Evolutionary conservation across 1,140 invertebrate genomes (phyloP), one percentile per base, ranked within the genome.

Genomic region (Eriosoma lanigerum): DNA sequence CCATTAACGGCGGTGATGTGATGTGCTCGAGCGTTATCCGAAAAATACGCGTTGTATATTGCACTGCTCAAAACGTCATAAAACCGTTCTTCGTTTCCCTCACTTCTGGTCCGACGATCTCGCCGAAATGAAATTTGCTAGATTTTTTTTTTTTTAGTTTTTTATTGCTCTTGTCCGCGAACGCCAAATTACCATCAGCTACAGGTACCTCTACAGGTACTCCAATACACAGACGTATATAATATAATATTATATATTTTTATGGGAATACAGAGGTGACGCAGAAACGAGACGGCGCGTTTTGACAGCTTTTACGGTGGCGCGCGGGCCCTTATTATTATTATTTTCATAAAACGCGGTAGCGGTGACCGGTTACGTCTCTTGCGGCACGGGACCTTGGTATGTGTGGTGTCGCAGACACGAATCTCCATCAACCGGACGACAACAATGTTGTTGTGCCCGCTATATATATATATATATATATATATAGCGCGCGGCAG

Each of bases 351-450:
- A 38, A 46, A 68, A 21, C 52, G 15, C 38, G 21, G 38, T 68
- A 68, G 38, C 12, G 21, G 19, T 46, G 4, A 46, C 21, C 13
- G 13, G 19, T 38, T 38, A 4, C 8, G 8, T 3, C 32, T 3
- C n/a, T 8, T 66, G 10, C n/a, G n/a, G n/a, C 19, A 3, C 26
- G 8, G n/a, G 8, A 38, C 32, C 32, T 38, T 38, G 32, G n/a
- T 2, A 21, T 48, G 44, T 24, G n/a, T 46, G 64, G 44, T 68
- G 64, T 26, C 38, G 21, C 21, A 24, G 38, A 50, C 66, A 70
- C 66, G 48, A 70, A 70, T 70, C 46, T 50, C 46, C 46, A 50
- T 70, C 46, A 29, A 70, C 46, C 8, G 1, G 15, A 70, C 21
- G 21, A 24, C 38, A 15, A 44, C n/a, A 68, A 70, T 70, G 24